These are phyloP conservation scores for Prosopocoilus inquinatus DNA, from an alignment of 2,888 invertebrate species.

Conservation along the genomic window DNA sequence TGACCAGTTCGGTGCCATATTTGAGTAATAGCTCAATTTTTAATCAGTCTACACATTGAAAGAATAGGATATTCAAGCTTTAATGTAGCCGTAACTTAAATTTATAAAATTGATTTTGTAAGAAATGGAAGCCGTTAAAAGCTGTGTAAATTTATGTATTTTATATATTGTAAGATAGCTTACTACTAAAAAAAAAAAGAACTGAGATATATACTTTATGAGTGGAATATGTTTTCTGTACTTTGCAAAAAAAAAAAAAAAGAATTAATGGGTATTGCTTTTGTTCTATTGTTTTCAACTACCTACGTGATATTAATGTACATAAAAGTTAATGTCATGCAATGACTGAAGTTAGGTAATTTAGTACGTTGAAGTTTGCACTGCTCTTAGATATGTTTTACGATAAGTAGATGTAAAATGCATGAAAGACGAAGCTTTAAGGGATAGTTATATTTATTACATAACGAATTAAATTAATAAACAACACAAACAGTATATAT, in stretches of 20 bases:
- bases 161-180: slow-evolving; percentile 47
- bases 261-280: slow-evolving; percentile 1
- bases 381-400: slow-evolving; percentile 41
- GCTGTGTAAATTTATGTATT: slow-evolving; percentile 45
- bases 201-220: slow-evolving; percentile 37
- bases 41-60: slow-evolving; percentile 30
- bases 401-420: slow-evolving; percentile 29
- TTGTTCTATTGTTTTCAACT: slow-evolving; percentile 22
- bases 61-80: slow-evolving; percentile 47
- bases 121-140: slow-evolving; percentile 31
- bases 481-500: slow-evolving; percentile 14
- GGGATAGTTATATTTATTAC: slow-evolving; percentile 21
- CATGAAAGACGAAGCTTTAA: slow-evolving; percentile 31
- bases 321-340: slow-evolving; percentile 40
- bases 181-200: slow-evolving; percentile 33
- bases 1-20: slow-evolving; percentile 53
- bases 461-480: slow-evolving; percentile 15
- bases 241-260: slow-evolving; percentile 10
- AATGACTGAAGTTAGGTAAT: slow-evolving; percentile 44
- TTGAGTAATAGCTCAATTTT: slow-evolving; percentile 54
- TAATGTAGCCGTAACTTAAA: slow-evolving; percentile 44
- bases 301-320: slow-evolving; percentile 47
- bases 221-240: slow-evolving; percentile 31
- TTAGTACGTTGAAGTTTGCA: slow-evolving; percentile 42
- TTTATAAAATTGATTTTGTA: slow-evolving; percentile 46